Conservation (phyloP, 1,140 invertebrate genomes). For the Linepithema humile region DNA sequence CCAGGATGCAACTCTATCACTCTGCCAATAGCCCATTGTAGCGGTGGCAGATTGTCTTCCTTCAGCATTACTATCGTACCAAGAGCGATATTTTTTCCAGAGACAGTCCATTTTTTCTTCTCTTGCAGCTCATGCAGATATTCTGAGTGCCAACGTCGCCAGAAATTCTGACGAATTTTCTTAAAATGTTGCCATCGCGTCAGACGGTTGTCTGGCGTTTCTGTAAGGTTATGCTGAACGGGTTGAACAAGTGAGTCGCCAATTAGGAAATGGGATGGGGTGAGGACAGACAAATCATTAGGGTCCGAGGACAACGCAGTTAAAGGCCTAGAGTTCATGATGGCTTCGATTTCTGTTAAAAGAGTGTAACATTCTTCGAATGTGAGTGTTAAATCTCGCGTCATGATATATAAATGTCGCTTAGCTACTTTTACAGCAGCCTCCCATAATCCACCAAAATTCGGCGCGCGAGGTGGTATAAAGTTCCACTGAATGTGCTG, state of each 20-base stretch:
- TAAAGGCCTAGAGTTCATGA: background rate
- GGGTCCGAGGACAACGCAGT: background rate
- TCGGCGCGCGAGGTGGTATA: background rate
- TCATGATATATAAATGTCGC: background rate
- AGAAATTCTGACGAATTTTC: background rate
- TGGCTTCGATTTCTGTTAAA: background rate
- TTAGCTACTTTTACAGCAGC: background rate
- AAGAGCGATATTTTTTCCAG: no score
- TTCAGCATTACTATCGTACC: no score
- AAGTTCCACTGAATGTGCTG: background rate
- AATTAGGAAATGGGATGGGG: background rate
- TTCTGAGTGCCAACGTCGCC: background rate
- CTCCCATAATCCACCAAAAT: constrained; percentile 18
- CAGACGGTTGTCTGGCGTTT: background rate
- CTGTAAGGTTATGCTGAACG: background rate
- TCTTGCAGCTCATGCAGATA: background rate
- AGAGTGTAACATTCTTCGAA: background rate
- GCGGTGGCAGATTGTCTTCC: no score
- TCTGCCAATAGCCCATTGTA: no score
- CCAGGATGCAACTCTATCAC: no score
- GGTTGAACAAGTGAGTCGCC: background rate
- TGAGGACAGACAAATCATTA: background rate
- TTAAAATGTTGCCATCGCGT: background rate
- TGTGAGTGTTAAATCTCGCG: background rate
- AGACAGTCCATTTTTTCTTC: no score